phyloP scores from a whole-genome alignment of 2,888 invertebrate species.

The Anorthoa munda region DNA sequence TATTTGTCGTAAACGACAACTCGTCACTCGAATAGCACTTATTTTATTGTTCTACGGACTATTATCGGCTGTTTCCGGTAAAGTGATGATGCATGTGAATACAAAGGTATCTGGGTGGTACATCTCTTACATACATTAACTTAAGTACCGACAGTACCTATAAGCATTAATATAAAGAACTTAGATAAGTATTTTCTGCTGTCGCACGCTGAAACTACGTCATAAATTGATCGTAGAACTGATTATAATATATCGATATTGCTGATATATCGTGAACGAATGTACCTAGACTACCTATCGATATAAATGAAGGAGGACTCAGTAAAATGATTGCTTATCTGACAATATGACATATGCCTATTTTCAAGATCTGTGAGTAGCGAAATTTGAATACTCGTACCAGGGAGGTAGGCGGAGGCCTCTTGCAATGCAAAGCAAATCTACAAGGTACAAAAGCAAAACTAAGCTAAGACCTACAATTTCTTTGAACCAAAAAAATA shows the following conservation, averaged over 20 bases:
- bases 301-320: slow-evolving; percentile 36
- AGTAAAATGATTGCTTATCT: slow-evolving; percentile 30
- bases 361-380: slow-evolving; percentile 5
- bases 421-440: neutral
- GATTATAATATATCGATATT: slow-evolving; percentile 39
- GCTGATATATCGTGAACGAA: slow-evolving; percentile 15
- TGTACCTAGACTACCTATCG: slow-evolving; percentile 17
- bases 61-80: slow-evolving; percentile 37
- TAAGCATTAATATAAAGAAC: slow-evolving; percentile 33
- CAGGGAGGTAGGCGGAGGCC: neutral
- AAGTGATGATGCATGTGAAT: slow-evolving; percentile 35
- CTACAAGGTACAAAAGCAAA: neutral
- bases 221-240: slow-evolving; percentile 47
- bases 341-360: neutral
- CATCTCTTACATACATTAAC: slow-evolving; percentile 21
- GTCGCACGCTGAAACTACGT: slow-evolving; percentile 39
- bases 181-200: slow-evolving; percentile 26
- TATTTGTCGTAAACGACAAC: slow-evolving; percentile 39
- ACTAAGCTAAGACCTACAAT: neutral
- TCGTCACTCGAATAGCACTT: slow-evolving; percentile 18
- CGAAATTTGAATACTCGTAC: slow-evolving; percentile 22
- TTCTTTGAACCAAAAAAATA: slow-evolving; percentile 9
- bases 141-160: slow-evolving; percentile 29
- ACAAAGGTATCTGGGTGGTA: slow-evolving; percentile 35
- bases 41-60: slow-evolving; percentile 37